Evolutionary conservation across 2,888 invertebrate genomes (phyloP).

Genomic region (Hoplodrina ambigua): DNA sequence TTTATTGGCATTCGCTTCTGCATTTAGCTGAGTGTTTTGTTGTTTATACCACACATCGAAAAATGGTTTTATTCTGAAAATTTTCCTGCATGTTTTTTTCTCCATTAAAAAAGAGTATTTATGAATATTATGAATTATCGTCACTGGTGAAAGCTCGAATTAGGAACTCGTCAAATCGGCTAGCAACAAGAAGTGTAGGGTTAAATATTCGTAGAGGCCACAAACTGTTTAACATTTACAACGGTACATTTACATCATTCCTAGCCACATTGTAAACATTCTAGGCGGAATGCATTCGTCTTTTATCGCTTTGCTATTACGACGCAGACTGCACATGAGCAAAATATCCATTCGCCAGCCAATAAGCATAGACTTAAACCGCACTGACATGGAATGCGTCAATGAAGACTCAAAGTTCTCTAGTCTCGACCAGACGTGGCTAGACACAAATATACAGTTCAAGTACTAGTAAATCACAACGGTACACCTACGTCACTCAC

Average conservation of each 20-base stretch:
- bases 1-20: neutral
- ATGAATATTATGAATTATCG: too few relatives aligned
- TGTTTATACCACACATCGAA: too few relatives aligned
- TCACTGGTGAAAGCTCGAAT: too few relatives aligned
- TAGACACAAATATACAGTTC: slow-evolving; percentile 47
- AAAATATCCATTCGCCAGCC: slow-evolving; percentile 44
- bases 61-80: too few relatives aligned
- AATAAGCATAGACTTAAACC: slow-evolving; percentile 34
- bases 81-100: too few relatives aligned
- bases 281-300: slow-evolving; percentile 54
- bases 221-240: slow-evolving; percentile 41
- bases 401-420: slow-evolving; percentile 25
- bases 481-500: slow-evolving; percentile 67
- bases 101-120: too few relatives aligned
- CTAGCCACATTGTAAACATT: slow-evolving; percentile 40
- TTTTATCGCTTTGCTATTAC: slow-evolving; percentile 61
- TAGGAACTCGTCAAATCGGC: too few relatives aligned
- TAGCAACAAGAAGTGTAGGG: slow-evolving; percentile 7
- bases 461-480: slow-evolving; percentile 62
- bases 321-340: slow-evolving; percentile 49
- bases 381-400: slow-evolving; percentile 47
- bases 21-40: neutral
- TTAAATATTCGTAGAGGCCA: slow-evolving; percentile 13
- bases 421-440: slow-evolving; percentile 37
- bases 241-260: slow-evolving; percentile 37